Base-by-base conservation (phyloP, 2,888 invertebrate genomes). In the Trichogramma dendrolimi region DNA sequence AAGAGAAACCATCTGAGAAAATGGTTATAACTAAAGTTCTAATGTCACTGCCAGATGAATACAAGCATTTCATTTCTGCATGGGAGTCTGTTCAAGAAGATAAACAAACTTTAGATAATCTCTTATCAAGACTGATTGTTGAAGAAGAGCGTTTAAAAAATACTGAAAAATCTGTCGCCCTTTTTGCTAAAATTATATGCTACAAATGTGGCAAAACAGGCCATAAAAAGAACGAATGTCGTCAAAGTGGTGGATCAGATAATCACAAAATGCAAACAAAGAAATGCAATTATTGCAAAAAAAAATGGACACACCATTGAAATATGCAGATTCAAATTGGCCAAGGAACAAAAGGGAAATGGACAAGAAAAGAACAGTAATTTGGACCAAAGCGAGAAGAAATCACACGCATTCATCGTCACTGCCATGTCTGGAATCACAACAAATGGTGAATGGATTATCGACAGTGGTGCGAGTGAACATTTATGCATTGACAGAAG, bases 1-100 rank as follows among this genome's bases (percentile, higher is more conserved):
- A 50, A 10, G 60, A 71, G 51, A 39, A 60, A 43, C 64, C 69
- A 14, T 55, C 61, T 0, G 63, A 69, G 5, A 49, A 60, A 7
- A 70, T 71, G 68, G 62, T 70, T 1, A 68, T 68, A 6, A 68
- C 67, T n/a, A 67, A 68, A 61, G 64, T 71, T n/a, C 50, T 69
- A 6, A 67, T 67, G 64, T 68, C 70, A 1, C 46, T 69, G 4
- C 69, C 71, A 8, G 4, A 47, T 0, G 47, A 10, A 5, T 70
- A 64, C 43, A 65, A 64, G 46, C 65, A 72, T 57, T 71, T 72
- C 42, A 46, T 64, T 11, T 68, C 67, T 11, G 70, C 68, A 3
- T 72, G 68, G 68, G 58, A 58, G 38, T 61, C 53, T 5, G 48
- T 53, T n/a, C 47, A 42, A 8, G 27, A 43, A 7, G 48, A 41